Conservation (phyloP, 2,888 invertebrate species). For the Myathropa florea region DNA sequence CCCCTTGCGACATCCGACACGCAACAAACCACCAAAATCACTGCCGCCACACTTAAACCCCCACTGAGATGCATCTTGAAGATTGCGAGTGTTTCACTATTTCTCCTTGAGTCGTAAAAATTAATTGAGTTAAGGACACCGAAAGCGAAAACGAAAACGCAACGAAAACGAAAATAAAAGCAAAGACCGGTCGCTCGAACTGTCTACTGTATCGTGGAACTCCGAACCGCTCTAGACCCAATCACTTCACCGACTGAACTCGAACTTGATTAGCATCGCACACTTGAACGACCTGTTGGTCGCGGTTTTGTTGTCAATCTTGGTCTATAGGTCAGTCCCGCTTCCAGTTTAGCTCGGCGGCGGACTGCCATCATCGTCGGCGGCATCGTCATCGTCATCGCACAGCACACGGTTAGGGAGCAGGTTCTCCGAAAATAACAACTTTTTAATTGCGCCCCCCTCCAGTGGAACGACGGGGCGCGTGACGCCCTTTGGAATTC, state of each 20-base stretch:
- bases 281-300: conserved; percentile 57
- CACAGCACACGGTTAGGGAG: background rate
- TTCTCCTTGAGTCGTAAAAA: background rate
- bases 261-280: conserved; percentile 65
- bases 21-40: conserved; percentile 36
- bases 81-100: background rate
- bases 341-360: conserved; percentile 32
- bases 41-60: conserved; percentile 18
- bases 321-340: conserved; percentile 42
- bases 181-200: conserved; percentile 34
- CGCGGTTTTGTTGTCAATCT: conserved; percentile 43
- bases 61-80: conserved; percentile 40
- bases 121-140: conserved; percentile 38
- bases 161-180: conserved; percentile 27
- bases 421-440: conserved; percentile 66
- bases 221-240: conserved; percentile 46
- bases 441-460: conserved; percentile 46
- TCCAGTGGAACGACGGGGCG: background rate
- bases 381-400: background rate
- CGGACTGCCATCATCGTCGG: background rate
- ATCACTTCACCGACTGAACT: conserved; percentile 65
- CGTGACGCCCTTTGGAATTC: conserved; percentile 21
- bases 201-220: conserved; percentile 3
- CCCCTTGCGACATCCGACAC: conserved; percentile 55
- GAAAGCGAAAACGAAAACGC: background rate